Evolutionary conservation across 92 coral and sea anemone species (phyloP), one percentile per base, ranked within the genome.

Genomic region (Actinernus sp.): DNA sequence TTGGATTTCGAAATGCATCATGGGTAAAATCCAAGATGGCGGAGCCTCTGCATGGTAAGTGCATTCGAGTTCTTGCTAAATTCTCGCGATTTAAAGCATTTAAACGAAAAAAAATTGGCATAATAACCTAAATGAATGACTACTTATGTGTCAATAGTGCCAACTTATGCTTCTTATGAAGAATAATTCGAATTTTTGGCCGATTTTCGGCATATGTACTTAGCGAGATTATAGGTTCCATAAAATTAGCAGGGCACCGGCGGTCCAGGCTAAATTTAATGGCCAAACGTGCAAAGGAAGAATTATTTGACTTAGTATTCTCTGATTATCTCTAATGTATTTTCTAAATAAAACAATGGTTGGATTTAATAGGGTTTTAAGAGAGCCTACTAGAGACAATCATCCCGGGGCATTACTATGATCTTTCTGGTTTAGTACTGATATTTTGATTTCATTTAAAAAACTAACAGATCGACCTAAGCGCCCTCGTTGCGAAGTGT

Each of bases 11-110:
- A 55, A 55, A 39, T 55, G 62, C 62, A 55, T 55, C 62, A 55
- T 55, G 62, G 62, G 62, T 55, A 31, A 55, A 55, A 55, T 55
- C 23, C 62, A 29, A 55, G 62, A 55, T 55, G 62, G 62, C 62
- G 62, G 62, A 34, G 41, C 62, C 62, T 55, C 62, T 55, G 62
- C 26, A 34, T 55, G 62, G 62, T 55, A 55, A 39, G 62, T 55
- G 36, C 2, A 26, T 34, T 55, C 39, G 62, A 55, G 36, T 55
- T 55, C 62, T 55, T 55, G 41, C 41, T 34, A 6, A 34, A 6
- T 34, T 34, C 41, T 34, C 14, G 8, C 41, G 14, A 34, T 6
- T 34, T 34, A 34, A 34, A 34, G 41, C 41, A 34, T 34, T 34
- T 34, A 6, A n/a, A 55, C 16, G 62, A 3, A 1, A 27, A 31